Conservation (phyloP, 1,140 invertebrate species). For the Apocrypta bakeri region DNA sequence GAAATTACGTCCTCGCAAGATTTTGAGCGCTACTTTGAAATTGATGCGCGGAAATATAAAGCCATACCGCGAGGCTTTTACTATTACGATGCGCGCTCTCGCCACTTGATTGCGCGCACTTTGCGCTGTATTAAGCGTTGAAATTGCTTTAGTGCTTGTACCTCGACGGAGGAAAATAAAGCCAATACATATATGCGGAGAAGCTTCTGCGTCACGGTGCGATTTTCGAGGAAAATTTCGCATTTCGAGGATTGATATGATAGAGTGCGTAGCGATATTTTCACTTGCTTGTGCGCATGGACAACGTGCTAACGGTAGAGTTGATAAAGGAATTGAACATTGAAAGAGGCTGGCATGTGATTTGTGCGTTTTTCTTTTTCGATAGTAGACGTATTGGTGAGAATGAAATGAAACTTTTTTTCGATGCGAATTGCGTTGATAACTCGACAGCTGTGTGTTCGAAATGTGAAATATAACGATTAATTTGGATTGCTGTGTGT, state of each 20-base stretch:
- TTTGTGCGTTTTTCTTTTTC: background rate
- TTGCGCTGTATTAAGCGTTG: background rate
- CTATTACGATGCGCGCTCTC: background rate
- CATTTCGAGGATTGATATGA: background rate
- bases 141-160: constrained; percentile 8
- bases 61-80: background rate
- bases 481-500: too few species aligned
- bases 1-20: too few species aligned
- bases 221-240: background rate
- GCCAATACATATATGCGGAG: background rate
- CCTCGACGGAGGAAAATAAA: background rate
- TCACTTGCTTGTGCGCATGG: background rate
- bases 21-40: background rate
- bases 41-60: background rate
- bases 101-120: background rate
- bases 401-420: too few species aligned
- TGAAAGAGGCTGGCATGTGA: background rate
- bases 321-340: background rate
- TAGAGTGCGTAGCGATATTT: background rate
- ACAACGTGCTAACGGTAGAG: background rate
- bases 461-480: too few species aligned
- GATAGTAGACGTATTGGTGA: too few species aligned
- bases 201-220: background rate
- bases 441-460: too few species aligned
- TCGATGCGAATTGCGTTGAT: too few species aligned